Evolutionary conservation across 2,797 vertebrate species (phyloP), one percentile per base, ranked within the genome.

Genomic region (Orestias chungarensis): DNA sequence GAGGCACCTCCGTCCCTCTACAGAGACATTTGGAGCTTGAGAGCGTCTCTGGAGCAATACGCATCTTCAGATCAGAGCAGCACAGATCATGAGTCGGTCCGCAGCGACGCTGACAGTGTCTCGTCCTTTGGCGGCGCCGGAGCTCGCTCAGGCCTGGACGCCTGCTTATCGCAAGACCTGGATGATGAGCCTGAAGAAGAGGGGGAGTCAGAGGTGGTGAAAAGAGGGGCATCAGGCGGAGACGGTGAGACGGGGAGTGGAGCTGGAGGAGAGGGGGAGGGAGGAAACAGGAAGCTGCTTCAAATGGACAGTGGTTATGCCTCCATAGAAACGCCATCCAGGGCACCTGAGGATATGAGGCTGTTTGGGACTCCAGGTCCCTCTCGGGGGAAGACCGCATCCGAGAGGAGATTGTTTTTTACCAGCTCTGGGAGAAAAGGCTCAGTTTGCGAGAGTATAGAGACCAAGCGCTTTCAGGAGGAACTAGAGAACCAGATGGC

Each of bases 281-380:
- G 93, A 0, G 95, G 94, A 40, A 94, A 94, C 0, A 95, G 98
- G 3, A 97, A 98, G 83, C 95, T 99, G 76, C 93, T 98, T 71
- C 98, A 99, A 92, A 99, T 99, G 98, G 98, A 99, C 94, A 99
- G 98, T 0, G 98, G 98, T 65, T 99, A 99, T 0, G 96, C 97
- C 67, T 99, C 97, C 67, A 99, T 99, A 3, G 97, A 99, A 88
- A 97, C 96, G 0, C 97, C 97, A 3, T 92, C 94, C 31, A 94
- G 93, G 3, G 93, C 92, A 1, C 94, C 95, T 0, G 97, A 99
- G 44, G 95, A 96, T 1, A 85, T 95, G 83, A 82, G 94, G 2
- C 82, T 94, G 49, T 95, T 95, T 14, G 94, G 94, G 20, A 86
- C 84, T 64, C 80, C 93, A 3, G 91, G 91, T 43, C 87, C 87